phyloP scores from a whole-genome alignment of 64 coral and sea anemone genomes.

The Hydrozoanthus tunicans region DNA sequence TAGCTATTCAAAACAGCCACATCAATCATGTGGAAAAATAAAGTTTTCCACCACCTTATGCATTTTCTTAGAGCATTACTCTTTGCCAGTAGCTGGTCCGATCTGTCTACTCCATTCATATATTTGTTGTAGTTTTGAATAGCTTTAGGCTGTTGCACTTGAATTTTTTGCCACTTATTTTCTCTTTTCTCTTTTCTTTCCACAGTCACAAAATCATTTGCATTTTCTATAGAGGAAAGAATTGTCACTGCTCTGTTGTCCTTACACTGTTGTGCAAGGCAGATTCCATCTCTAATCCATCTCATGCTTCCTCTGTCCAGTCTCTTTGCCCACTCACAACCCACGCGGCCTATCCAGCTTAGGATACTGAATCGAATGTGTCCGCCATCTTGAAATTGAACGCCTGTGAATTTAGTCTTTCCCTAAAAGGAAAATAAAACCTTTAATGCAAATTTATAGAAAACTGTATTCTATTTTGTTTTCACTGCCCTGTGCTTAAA shows the following conservation, averaged over 20 bases:
- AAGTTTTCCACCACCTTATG: conserved; percentile 23
- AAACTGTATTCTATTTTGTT: too few relatives aligned
- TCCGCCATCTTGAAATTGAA: too few relatives aligned
- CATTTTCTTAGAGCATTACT: conserved; percentile 16
- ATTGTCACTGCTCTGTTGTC: conserved; percentile 13
- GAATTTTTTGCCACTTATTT: conserved; percentile 14
- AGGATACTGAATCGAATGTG: too few relatives aligned
- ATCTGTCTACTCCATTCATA: conserved; percentile 19
- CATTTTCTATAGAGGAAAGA: conserved; percentile 15
- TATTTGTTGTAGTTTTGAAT: conserved; percentile 16
- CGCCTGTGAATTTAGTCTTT: too few relatives aligned
- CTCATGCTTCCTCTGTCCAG: conserved; percentile 4
- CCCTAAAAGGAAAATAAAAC: too few relatives aligned
- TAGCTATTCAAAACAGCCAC: conserved; percentile 15
- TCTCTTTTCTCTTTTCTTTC: conserved; percentile 19
- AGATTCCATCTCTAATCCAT: conserved; percentile 5
- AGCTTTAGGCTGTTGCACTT: conserved; percentile 5
- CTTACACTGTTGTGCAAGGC: conserved; percentile 23
- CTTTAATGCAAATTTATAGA: too few relatives aligned
- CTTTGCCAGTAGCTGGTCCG: conserved; percentile 19
- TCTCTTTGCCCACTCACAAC: conserved; percentile 17
- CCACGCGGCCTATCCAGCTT: neutral
- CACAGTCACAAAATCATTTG: conserved; percentile 4
- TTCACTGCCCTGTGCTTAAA: too few relatives aligned
- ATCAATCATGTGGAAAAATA: conserved; percentile 33